Base-by-base conservation (phyloP, 2,797 vertebrate genomes). In the Darevskia nairensis region DNA sequence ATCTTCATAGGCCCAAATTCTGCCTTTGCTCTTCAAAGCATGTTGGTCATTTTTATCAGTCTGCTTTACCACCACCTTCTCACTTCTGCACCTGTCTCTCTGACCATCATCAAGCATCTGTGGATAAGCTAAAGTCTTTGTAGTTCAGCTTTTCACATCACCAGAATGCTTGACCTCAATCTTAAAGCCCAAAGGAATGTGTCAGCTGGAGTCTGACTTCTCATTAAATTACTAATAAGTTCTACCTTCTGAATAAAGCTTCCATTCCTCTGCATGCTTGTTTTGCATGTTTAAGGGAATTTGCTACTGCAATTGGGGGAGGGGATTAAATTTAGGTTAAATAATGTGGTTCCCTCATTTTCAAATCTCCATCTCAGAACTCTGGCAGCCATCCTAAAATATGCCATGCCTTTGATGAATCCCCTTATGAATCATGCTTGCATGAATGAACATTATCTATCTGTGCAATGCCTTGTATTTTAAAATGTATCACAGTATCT, bases 191-290 rank as follows among this genome's bases (percentile, higher is more conserved):
- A 21, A 82, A 75, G 71, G 13, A 88, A 46, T 8, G 6, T 5
- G 21, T 68, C 61, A 17, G 80, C 13, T 76, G 72, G 27, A 76
- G 23, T 46, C 13, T 76, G n/a, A 19, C 39, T 66, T 46, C 61
- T 77, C 61, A 46, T 83, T 76, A 77, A 82, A 82, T 75, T 39
- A 9, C 86, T 80, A 72, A 61, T 25, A 32, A 41, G 29, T 82
- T 81, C 44, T 59, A 71, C 66, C 66, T 80, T 59, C 8, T 19
- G 35, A 71, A 80, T 29, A 74, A 64, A 71, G 27, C 78, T 74
- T 11, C 32, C 25, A n/a, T 72, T 81, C 35, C 66, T 72, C 66
- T 21, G 15, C 23, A 59, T 29, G 29, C 21, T 23, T 41, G 13
- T 35, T 41, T 61, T 84, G 29, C 44, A 35, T 25, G 32, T 74